These are phyloP conservation scores for Ophioninae sp. DNA, from an alignment of 2,888 invertebrate genomes.

Conservation along the genomic window DNA sequence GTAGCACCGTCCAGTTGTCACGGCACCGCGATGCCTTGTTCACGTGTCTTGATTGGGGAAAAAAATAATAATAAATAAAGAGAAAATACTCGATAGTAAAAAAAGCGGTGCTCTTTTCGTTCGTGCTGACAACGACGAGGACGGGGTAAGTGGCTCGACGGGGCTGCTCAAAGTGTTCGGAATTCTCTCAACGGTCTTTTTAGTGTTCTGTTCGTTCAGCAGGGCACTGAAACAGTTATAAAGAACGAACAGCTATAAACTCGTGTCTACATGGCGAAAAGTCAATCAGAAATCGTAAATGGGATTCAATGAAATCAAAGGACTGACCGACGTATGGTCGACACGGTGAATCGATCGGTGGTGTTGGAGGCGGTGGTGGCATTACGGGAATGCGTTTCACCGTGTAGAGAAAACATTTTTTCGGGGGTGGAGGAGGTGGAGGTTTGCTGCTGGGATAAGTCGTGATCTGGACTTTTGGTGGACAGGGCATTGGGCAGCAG, in stretches of 20 bases:
- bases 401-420: constrained; percentile 65
- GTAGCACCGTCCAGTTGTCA: constrained; percentile 53
- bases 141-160: constrained; percentile 41
- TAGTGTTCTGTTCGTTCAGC: constrained; percentile 27
- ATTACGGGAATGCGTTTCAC: constrained; percentile 67
- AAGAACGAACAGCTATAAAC: not conserved
- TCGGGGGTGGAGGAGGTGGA: constrained; percentile 60
- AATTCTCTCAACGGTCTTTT: not conserved
- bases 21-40: constrained; percentile 62
- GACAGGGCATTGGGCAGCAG: constrained; percentile 69
- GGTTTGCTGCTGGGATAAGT: constrained; percentile 61
- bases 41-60: constrained; percentile 57
- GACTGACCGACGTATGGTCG: constrained; percentile 57
- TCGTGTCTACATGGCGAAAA: not conserved
- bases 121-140: constrained; percentile 53
- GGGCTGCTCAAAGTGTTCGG: constrained; percentile 32
- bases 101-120: constrained; percentile 60
- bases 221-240: constrained; percentile 38
- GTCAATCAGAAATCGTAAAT: not conserved
- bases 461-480: constrained; percentile 68
- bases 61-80: constrained; percentile 49
- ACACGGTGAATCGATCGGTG: constrained; percentile 65
- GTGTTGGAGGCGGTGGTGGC: constrained; percentile 69
- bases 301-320: not conserved
- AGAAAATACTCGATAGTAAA: constrained; percentile 59